These are phyloP conservation scores for Adoxophyes honmai DNA, from an alignment of 1,140 invertebrate genomes.

Conservation along the genomic window DNA sequence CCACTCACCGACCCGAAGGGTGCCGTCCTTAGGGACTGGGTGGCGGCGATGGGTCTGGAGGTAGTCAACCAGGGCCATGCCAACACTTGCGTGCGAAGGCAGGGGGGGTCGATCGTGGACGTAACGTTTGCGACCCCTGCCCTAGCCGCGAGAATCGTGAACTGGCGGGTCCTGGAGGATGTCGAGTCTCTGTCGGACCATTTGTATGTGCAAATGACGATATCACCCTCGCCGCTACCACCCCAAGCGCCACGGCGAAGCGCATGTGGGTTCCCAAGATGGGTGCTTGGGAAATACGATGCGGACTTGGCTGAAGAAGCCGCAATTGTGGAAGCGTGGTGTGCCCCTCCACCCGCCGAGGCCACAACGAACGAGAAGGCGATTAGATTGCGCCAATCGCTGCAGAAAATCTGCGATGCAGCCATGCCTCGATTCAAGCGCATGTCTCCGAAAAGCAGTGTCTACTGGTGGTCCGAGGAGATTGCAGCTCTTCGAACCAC, in stretches of 20 bases:
- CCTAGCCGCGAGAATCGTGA: background rate
- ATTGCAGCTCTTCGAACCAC: no score
- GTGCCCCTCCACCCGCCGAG: background rate
- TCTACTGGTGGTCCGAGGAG: slow-evolving; percentile 21
- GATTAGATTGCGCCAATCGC: background rate
- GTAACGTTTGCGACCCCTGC: background rate
- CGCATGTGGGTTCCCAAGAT: background rate
- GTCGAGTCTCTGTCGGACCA: background rate
- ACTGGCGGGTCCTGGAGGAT: background rate
- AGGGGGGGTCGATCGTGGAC: background rate
- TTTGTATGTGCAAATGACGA: background rate
- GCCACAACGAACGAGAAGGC: background rate
- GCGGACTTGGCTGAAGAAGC: background rate
- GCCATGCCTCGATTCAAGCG: slow-evolving; percentile 15
- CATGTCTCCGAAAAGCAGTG: background rate
- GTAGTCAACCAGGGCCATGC: background rate
- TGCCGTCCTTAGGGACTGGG: background rate
- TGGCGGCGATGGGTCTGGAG: background rate
- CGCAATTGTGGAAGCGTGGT: no score
- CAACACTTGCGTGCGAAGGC: background rate
- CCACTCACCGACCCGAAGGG: background rate
- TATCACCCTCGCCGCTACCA: background rate
- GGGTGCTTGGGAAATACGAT: background rate
- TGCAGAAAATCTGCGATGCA: slow-evolving; percentile 18
- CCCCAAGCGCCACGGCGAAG: background rate